These are phyloP conservation scores for Lymantria monacha DNA, from an alignment of 2,888 invertebrate species.

Conservation along the genomic window DNA sequence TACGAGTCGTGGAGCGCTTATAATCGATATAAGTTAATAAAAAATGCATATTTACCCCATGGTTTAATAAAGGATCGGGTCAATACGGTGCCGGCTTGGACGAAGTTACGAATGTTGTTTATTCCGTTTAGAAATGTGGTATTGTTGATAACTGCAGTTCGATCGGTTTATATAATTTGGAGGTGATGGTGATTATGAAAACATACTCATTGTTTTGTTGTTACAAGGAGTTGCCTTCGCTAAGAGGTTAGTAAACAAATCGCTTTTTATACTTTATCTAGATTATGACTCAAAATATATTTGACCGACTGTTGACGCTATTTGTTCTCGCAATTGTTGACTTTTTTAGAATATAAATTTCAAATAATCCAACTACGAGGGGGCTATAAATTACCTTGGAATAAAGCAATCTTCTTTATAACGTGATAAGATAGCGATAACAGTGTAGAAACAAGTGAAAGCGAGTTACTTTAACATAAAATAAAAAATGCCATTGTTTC, in stretches of 20 bases:
- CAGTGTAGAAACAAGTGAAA: too few relatives aligned
- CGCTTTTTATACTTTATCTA: not conserved
- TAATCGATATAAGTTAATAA: constrained; percentile 77
- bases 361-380: too few relatives aligned
- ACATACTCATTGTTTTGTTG: constrained; percentile 38
- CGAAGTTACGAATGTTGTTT: constrained; percentile 47
- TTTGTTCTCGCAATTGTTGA: too few relatives aligned
- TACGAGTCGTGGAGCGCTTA: constrained; percentile 40
- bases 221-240: constrained; percentile 37
- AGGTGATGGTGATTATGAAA: constrained; percentile 48
- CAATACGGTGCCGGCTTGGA: constrained; percentile 53
- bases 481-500: too few relatives aligned
- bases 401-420: too few relatives aligned
- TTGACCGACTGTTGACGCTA: too few relatives aligned
- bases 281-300: too few relatives aligned
- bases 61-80: constrained; percentile 67
- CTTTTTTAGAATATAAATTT: too few relatives aligned
- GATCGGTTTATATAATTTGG: constrained; percentile 38
- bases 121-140: constrained; percentile 33
- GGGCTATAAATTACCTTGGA: too few relatives aligned
- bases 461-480: too few relatives aligned
- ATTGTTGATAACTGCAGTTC: constrained; percentile 45
- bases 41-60: constrained; percentile 78
- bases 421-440: too few relatives aligned
- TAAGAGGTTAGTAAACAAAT: constrained; percentile 70